Evolutionary conservation across 2,888 invertebrate genomes (phyloP), one percentile per base, ranked within the genome.

Genomic region (Eulithis testata): DNA sequence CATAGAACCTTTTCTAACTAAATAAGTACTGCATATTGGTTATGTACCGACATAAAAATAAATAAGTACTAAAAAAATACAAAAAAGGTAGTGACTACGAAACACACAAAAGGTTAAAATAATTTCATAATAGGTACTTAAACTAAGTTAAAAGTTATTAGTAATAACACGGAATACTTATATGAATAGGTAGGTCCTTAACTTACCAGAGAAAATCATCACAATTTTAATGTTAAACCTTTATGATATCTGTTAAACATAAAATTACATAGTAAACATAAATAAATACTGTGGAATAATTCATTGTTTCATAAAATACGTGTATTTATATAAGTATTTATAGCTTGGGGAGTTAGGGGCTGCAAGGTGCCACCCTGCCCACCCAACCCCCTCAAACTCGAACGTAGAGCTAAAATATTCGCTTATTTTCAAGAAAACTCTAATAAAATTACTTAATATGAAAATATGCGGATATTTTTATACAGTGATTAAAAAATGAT

Each of bases 401-500:
- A 66, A 61, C 63, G 67, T 60, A 60, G 50, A 52, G 63, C 56
- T 67, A 67, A 65, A 67, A 67, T 67, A 67, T 67, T 67, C 63
- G 53, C 60, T 50, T 67, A 52, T 56, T 67, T 63, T 54, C 59
- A 67, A 63, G 63, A 67, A 65, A 60, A 54, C 44, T 60, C 60
- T 63, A 67, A 67, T 67, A 63, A 63, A 63, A 67, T 67, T 63
- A 63, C 63, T 63, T 53, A 53, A 60, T 63, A 57, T 57, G 54
- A 54, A 60, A 67, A 60, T 60, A 63, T 58, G 54, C 63, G 44
- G 60, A 40, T 43, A 64, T 60, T 67, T 67, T 67, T 67, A 63
- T 63, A 37, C 56, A 56, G 37, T 49, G 27, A 64, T 31, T 44
- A 53, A 57, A 60, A 59, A 62, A 66, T 60, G 7, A 47, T 47